Conservation (phyloP, 2,888 invertebrate genomes). For the Lypha dubia region DNA sequence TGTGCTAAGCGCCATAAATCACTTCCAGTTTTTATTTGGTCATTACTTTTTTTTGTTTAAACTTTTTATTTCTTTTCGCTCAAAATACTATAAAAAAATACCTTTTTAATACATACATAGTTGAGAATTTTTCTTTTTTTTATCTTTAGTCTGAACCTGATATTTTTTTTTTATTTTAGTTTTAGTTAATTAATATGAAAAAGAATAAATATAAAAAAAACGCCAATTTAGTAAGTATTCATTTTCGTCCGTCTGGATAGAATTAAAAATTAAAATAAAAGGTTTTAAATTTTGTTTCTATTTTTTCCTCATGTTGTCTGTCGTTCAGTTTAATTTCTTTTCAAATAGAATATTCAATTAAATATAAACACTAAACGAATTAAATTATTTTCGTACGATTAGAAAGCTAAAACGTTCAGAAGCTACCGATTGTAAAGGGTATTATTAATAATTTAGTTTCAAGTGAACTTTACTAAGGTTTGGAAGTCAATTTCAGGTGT, state of each 20-base stretch:
- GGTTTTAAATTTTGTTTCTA: not conserved
- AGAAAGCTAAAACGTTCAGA: not conserved
- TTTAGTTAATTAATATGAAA: not conserved
- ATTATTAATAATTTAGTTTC: conserved; percentile 37
- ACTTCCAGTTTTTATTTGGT: conserved; percentile 18
- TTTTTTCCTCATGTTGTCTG: conserved; percentile 1
- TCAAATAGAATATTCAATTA: conserved; percentile 36
- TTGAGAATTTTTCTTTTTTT: conserved; percentile 10
- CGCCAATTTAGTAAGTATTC: conserved; percentile 9
- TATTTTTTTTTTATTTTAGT: conserved; percentile 19
- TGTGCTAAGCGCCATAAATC: conserved; percentile 66
- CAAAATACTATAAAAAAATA: conserved; percentile 41
- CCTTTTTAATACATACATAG: conserved; percentile 44
- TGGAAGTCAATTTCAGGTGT: conserved; percentile 1
- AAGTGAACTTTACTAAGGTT: conserved; percentile 33
- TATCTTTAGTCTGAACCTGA: conserved; percentile 21
- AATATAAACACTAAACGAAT: conserved; percentile 20
- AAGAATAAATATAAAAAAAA: not conserved
- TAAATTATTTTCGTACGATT: conserved; percentile 29
- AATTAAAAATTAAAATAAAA: conserved; percentile 10
- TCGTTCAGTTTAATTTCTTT: conserved; percentile 14
- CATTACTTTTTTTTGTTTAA: conserved; percentile 19
- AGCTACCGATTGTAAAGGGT: conserved; percentile 1
- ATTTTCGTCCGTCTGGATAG: not conserved
- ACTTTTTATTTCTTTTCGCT: conserved; percentile 32